These are phyloP conservation scores for Eledona agricola DNA, from an alignment of 2,888 invertebrate species.

Conservation along the genomic window DNA sequence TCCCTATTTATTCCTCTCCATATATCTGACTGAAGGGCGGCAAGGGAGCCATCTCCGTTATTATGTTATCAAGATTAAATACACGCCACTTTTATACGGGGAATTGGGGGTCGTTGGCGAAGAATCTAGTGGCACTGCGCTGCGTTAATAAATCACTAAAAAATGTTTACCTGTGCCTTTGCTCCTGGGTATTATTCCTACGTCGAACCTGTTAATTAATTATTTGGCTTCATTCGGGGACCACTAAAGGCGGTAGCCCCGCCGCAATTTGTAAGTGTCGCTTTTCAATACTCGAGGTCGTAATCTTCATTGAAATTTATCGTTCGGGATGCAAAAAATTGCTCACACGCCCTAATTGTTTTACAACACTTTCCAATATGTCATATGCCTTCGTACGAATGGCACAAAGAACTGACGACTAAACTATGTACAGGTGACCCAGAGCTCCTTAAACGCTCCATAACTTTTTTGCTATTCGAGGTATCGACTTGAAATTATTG, in stretches of 20 bases:
- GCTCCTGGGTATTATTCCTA: conserved; percentile 15
- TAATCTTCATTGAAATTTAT: too few species aligned
- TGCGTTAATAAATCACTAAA: conserved; percentile 32
- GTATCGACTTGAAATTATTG: too few species aligned
- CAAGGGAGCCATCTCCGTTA: conserved; percentile 57
- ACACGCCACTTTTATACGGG: conserved; percentile 48
- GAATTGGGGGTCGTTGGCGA: conserved; percentile 36
- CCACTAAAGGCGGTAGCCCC: conserved; percentile 17
- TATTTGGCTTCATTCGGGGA: conserved; percentile 3
- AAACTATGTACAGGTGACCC: too few species aligned
- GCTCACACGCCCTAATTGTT: too few species aligned
- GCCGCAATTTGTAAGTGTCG: conserved; percentile 10
- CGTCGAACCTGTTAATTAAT: conserved; percentile 24
- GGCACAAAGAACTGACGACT: too few species aligned
- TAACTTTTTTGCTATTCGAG: too few species aligned
- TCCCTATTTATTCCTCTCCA: conserved; percentile 58
- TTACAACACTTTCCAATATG: too few species aligned
- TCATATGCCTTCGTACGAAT: too few species aligned
- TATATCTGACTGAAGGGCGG: conserved; percentile 57
- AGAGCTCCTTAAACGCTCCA: too few species aligned
- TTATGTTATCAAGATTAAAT: conserved; percentile 58
- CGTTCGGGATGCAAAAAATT: too few species aligned
- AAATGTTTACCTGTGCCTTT: conserved; percentile 24
- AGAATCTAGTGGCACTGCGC: conserved; percentile 16
- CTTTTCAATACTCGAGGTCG: conserved; percentile 7